Base-by-base conservation (phyloP, 2,797 vertebrate genomes). In the Sylvia borin region DNA sequence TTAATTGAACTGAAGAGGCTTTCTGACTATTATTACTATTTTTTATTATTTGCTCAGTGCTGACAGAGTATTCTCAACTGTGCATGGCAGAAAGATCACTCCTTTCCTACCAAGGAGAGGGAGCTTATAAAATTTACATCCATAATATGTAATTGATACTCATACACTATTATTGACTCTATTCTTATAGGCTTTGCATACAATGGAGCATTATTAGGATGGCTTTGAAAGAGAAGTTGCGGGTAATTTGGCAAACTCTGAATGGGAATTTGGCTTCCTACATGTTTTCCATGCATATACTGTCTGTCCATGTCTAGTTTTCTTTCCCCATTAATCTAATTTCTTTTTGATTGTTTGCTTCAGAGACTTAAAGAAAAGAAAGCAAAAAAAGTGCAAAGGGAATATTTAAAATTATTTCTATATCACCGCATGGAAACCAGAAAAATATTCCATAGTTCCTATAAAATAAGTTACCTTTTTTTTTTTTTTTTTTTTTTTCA, bases 251-350 rank as follows among this genome's bases (percentile, higher is more conserved):
- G 85, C 45, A 85, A 84, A 88, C 43, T 88, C 32, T 64, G 64
- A 88, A 71, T 51, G 27, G 36, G 77, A 84, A 72, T 81, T 91
- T 94, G 77, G 45, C 47, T 92, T 95, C 31, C 81, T 92, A 43
- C 40, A 36, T 75, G 72, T 79, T 97, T 93, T 90, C 92, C 55
- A 16, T 90, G 55, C 50, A 75, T 92, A 58, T 83, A 91, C 83
- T 91, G 11, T 57, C 21, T 78, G 51, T 45, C 40, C 16, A 31
- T 25, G 34, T 74, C 62, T 90, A 92, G 45, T 31, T 36, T 93
- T 75, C n/a, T 93, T 86, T 90, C 27, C 34, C 64, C 55, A 72
- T 86, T 92, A 94, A 73, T 96, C 60, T 81, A 80, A 90, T 93
- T 91, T 85, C 16, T 84, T 91, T 80, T 42, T 91, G 73, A 86